A percentile compares a stretch with the other conserved stretches of the same genome.
Conservation (phyloP, 2,797 vertebrate species). For the Okamejei kenojei region DNA sequence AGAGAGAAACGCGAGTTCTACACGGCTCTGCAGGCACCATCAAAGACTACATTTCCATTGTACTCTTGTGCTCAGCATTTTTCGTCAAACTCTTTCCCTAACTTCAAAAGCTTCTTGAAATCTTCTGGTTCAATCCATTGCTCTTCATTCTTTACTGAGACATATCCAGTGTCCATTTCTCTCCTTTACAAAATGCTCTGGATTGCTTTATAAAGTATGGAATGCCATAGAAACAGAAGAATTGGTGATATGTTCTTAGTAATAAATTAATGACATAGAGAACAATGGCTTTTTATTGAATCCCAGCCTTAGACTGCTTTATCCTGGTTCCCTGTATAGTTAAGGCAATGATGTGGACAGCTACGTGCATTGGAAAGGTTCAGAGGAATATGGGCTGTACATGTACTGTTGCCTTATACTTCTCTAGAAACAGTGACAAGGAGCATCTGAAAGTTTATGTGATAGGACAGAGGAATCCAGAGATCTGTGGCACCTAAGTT, state of each 20-base stretch:
- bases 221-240: neutral
- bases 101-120: neutral
- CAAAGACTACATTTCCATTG: neutral
- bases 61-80: neutral
- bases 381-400: no score
- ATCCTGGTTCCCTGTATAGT: neutral
- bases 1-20: no score
- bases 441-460: no score
- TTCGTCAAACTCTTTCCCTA: neutral
- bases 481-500: no score
- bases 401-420: no score
- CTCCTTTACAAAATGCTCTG: neutral
- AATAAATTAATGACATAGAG: neutral
- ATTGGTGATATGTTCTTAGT: no score
- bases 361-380: no score
- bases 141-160: neutral
- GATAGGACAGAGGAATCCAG: no score
- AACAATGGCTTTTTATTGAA: neutral
- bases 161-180: neutral
- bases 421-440: no score
- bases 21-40: neutral
- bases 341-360: neutral
- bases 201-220: no score
- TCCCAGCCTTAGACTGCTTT: neutral
- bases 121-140: neutral